Conservation (phyloP, 2,113 vertebrate genomes). For the Neolamprologus sp. region DNA sequence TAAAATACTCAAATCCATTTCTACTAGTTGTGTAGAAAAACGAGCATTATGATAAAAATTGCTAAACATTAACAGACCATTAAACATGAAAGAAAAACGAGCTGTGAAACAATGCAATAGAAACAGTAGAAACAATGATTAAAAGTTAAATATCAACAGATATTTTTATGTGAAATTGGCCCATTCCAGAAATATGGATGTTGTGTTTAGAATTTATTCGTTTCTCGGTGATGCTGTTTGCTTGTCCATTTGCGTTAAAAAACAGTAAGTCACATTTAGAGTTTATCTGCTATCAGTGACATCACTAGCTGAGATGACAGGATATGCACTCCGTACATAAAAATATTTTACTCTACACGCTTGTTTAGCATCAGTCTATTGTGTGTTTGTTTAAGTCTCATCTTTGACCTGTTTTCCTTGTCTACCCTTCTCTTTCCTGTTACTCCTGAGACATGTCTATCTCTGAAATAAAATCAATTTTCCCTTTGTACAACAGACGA, state of each 20-base stretch:
- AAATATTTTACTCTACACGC: not conserved
- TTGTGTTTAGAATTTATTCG: not conserved
- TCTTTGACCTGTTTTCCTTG: not conserved
- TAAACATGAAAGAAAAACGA: not conserved
- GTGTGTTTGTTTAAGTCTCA: not conserved
- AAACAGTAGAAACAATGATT: not conserved
- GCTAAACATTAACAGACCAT: not conserved
- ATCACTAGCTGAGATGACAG: not conserved
- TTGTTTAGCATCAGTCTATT: not conserved
- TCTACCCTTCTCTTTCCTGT: not conserved
- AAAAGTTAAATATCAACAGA: not conserved
- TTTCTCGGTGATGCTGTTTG: not conserved
- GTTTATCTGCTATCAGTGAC: not conserved
- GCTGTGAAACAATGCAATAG: not conserved
- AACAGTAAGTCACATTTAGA: not conserved
- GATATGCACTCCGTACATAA: not conserved
- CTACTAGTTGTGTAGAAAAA: not conserved
- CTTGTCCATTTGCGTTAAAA: not conserved
- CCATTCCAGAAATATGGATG: not conserved
- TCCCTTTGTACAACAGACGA: not conserved
- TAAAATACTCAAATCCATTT: not conserved
- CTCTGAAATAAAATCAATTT: not conserved
- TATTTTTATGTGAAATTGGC: not conserved
- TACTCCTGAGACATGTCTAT: not conserved
- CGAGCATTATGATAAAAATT: not conserved